phyloP scores from a whole-genome alignment of 2,113 vertebrate species.

The Platycercus adscitus region DNA sequence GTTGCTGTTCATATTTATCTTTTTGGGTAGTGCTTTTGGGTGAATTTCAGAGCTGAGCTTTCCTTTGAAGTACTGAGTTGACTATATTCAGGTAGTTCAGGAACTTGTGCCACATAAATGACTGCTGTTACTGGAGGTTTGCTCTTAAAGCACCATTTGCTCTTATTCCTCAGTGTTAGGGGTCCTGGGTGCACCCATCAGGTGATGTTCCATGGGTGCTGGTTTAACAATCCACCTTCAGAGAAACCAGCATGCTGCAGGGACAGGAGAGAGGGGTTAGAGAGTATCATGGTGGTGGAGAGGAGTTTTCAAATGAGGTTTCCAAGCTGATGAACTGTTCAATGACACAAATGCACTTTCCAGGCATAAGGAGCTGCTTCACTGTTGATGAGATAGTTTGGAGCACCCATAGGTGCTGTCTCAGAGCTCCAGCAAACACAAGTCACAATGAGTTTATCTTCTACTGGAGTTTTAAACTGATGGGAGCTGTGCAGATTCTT shows the following conservation, averaged over 20 bases:
- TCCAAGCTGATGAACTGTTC: neutral
- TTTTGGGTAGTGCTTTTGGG: neutral
- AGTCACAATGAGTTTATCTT: neutral
- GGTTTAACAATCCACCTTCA: neutral
- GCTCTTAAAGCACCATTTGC: accelerated
- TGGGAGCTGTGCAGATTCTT: neutral
- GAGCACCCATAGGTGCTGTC: neutral
- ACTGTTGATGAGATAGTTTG: neutral
- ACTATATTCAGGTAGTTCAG: neutral
- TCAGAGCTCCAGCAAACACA: neutral
- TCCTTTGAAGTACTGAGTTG: neutral
- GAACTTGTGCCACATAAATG: neutral
- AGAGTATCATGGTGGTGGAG: accelerated
- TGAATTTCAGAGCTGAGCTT: neutral
- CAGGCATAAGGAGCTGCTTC: neutral
- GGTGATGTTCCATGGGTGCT: neutral
- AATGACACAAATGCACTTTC: neutral
- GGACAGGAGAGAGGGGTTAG: neutral
- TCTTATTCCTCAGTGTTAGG: neutral
- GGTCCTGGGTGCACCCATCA: accelerated
- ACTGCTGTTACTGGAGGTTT: neutral
- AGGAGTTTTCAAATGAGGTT: neutral
- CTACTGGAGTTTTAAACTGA: neutral
- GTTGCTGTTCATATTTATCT: neutral
- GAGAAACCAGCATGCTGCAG: neutral